Conservation (phyloP, 2,888 invertebrate genomes). For the Lissocephala sabroskyi region DNA sequence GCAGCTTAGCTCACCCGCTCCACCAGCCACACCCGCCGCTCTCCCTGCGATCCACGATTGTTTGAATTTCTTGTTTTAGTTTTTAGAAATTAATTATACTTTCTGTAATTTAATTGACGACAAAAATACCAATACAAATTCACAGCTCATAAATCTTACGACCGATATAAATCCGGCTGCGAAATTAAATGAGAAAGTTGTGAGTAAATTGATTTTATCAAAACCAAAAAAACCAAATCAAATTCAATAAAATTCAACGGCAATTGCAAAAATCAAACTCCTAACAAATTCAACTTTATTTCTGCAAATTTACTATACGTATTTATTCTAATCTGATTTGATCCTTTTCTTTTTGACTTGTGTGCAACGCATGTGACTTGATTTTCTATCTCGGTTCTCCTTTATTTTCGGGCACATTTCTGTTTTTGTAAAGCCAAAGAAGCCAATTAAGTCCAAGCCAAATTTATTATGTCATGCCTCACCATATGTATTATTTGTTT, state of each 20-base stretch:
- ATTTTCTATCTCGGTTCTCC: not conserved
- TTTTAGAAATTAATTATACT: slow-evolving; percentile 29
- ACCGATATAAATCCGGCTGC: slow-evolving; percentile 61
- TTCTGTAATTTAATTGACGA: slow-evolving; percentile 11
- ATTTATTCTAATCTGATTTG: slow-evolving; percentile 11
- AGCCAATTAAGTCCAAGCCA: slow-evolving; percentile 12
- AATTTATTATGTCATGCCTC: not conserved
- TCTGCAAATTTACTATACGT: not conserved
- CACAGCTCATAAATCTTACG: slow-evolving; percentile 61
- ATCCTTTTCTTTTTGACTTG: slow-evolving; percentile 4
- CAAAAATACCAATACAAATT: slow-evolving; percentile 50
- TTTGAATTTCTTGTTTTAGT: slow-evolving; percentile 47
- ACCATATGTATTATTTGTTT: slow-evolving; percentile 7
- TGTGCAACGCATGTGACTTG: slow-evolving; percentile 30
- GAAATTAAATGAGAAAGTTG: slow-evolving; percentile 50
- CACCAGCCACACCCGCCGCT: slow-evolving; percentile 10
- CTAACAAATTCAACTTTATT: slow-evolving; percentile 11
- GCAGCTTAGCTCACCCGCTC: not conserved
- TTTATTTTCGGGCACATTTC: slow-evolving; percentile 3
- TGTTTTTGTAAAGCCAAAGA: slow-evolving; percentile 16
- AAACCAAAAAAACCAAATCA: slow-evolving; percentile 20
- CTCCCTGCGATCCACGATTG: slow-evolving; percentile 28
- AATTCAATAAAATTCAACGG: not conserved
- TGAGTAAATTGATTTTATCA: slow-evolving; percentile 56
- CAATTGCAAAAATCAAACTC: slow-evolving; percentile 1